phyloP scores from a whole-genome alignment of 53 echinoderm and acorn worm genomes.

The Paracentrotus lividus region DNA sequence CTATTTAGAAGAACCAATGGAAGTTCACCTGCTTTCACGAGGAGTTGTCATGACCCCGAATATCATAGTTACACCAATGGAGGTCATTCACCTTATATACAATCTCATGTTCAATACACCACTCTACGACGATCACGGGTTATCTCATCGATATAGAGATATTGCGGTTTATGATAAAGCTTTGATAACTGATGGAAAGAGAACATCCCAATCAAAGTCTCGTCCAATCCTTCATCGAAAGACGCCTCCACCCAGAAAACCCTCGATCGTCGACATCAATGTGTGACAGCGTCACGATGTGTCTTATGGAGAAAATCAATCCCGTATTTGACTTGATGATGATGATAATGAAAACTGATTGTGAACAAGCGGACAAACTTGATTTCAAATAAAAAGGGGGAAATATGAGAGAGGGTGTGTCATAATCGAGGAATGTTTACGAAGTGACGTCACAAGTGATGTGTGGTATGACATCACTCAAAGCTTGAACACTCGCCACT shows the following conservation, averaged over 20 bases:
- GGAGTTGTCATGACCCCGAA: constrained; percentile 38
- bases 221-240: constrained; percentile 7
- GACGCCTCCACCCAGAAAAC: constrained; percentile 19
- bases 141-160: not conserved
- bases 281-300: not conserved
- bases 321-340: constrained; percentile 53
- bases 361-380: not conserved
- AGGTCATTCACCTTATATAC: constrained; percentile 53
- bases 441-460: not conserved
- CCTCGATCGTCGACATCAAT: not conserved
- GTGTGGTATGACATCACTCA: not conserved
- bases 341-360: not conserved
- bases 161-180: not conserved
- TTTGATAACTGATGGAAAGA: constrained; percentile 26
- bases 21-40: not conserved
- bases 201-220: constrained; percentile 47
- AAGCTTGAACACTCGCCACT: not conserved
- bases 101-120: not conserved
- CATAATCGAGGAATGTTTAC: not conserved
- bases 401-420: not conserved
- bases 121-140: constrained; percentile 2
- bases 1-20: not conserved
- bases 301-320: constrained; percentile 42
- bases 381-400: not conserved
- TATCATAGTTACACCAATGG: constrained; percentile 48